Evolutionary conservation across 2,113 vertebrate species (phyloP).

Genomic region (Alethe castanea): DNA sequence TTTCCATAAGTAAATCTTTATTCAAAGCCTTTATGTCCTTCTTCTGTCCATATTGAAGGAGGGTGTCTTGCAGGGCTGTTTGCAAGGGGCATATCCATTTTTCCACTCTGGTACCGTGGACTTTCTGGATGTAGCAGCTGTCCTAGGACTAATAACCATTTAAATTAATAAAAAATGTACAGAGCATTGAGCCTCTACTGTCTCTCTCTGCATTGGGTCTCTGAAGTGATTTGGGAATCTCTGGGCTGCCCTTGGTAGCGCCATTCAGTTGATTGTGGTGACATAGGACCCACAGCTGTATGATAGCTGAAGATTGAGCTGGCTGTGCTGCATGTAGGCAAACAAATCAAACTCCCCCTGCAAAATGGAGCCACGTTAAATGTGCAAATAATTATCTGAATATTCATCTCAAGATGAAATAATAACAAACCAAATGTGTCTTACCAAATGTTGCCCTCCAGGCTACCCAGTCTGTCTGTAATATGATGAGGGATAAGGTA

Average conservation of each 20-base stretch:
- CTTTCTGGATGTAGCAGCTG: background rate
- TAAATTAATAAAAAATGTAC: background rate
- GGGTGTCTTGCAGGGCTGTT: background rate
- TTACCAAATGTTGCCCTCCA: background rate
- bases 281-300: background rate
- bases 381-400: background rate
- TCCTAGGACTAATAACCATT: background rate
- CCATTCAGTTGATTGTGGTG: fast-evolving
- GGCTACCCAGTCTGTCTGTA: background rate
- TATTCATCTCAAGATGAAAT: background rate
- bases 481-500: background rate
- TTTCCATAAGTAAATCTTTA: conserved; percentile 52
- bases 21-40: background rate
- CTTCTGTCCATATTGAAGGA: background rate
- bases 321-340: background rate
- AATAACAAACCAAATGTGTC: background rate
- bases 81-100: background rate
- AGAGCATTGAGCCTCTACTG: background rate
- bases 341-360: background rate
- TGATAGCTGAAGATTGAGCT: background rate
- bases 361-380: background rate
- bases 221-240: background rate
- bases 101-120: background rate
- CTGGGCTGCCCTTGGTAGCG: background rate
- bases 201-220: background rate